These are phyloP conservation scores for Microctonus hyperodae DNA, from an alignment of 2,888 invertebrate genomes.

Conservation along the genomic window DNA sequence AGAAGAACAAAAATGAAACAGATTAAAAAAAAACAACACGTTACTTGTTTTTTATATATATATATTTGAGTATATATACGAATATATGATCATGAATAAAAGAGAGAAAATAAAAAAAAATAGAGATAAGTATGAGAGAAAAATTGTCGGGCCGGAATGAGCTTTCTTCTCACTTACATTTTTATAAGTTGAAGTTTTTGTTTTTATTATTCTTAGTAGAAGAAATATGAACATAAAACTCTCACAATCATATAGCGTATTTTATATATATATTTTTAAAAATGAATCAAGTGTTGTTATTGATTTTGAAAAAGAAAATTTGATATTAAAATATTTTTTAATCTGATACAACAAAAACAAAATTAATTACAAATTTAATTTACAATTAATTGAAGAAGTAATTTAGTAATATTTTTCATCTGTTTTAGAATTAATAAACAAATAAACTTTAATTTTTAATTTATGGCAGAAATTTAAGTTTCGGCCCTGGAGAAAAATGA, in stretches of 20 bases:
- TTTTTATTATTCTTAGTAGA: background rate
- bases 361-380: slow-evolving; percentile 35
- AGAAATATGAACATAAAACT: background rate
- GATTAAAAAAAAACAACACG: slow-evolving; percentile 36
- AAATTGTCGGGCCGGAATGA: slow-evolving; percentile 13
- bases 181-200: slow-evolving; percentile 9
- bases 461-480: slow-evolving; percentile 4
- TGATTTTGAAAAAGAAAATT: background rate
- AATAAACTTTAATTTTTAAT: background rate
- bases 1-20: slow-evolving; percentile 24
- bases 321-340: background rate
- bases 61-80: slow-evolving; percentile 41
- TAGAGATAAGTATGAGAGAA: background rate
- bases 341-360: slow-evolving; percentile 16
- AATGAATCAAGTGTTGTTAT: background rate
- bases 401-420: background rate
- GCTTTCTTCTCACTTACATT: slow-evolving; percentile 11
- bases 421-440: background rate
- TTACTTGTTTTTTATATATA: slow-evolving; percentile 44
- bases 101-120: slow-evolving; percentile 2
- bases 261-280: background rate
- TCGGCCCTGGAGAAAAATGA: slow-evolving; percentile 43
- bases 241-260: background rate
- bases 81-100: slow-evolving; percentile 35
- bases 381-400: background rate